Base-by-base conservation (phyloP, 2,113 vertebrate species). In the Mustela lutreola region DNA sequence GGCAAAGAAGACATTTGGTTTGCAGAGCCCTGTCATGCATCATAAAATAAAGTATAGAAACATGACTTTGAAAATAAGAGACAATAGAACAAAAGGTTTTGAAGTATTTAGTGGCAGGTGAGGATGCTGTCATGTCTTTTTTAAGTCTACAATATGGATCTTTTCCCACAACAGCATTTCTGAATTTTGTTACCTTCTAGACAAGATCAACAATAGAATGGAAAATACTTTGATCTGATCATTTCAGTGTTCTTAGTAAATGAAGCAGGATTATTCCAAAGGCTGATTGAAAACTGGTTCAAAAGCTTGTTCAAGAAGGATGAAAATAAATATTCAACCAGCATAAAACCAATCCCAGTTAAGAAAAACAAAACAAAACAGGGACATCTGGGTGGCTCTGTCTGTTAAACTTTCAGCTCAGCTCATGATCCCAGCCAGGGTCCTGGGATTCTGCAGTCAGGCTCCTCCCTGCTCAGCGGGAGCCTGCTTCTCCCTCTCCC, bases 161-260 rank as follows among this genome's bases (percentile, higher is more conserved):
- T 60, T 93, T 94, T n/a, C 21, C 1, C 36, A 14, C 31, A 90
- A 3, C 2, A 39, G 1, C 5, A 36, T 62, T 94, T 78, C 36
- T 45, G 2, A 89, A 58, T 31, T 65, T 78, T 53, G 86, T 86
- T 85, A 36, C 5, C 0, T 67, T 86, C 31, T 71, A 86, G 81
- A 82, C 28, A 62, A 67, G 95, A 84, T 4, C 15, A 78, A 18
- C 48, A 75, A 48, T 33, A 63, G 78, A 76, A 88, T 19, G 73
- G 0, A 95, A 88, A 89, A 89, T 14, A 58, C 12, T 84, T 90
- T n/a, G 19, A 28, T 79, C 5, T 48, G 15, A 67, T 53, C 9
- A 60, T 62, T 80, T 81, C 50, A 56, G 1, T 58, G 36, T 94
- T 28, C 18, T 96, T 94, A 89, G 58, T 84, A 94, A 92, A 36